Conservation (phyloP, 2,113 vertebrate genomes). For the Stegostoma tigrinum region DNA sequence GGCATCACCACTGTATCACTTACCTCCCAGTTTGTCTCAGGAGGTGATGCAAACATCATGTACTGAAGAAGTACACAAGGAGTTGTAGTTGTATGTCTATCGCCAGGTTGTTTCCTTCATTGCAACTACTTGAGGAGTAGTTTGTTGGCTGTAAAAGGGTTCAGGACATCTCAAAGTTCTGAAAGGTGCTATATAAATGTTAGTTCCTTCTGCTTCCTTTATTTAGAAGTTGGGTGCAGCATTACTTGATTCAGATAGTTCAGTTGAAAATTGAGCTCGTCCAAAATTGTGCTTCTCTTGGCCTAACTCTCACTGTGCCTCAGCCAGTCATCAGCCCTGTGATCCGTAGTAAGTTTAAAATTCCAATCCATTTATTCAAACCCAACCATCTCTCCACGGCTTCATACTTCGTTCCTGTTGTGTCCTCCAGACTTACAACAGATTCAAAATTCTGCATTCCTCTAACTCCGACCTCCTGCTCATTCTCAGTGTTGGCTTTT, state of each 20-base stretch:
- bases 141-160: not conserved
- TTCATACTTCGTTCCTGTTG: no score
- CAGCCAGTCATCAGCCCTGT: not conserved
- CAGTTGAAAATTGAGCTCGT: not conserved
- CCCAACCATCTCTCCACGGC: not conserved
- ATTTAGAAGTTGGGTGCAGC: not conserved
- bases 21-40: not conserved
- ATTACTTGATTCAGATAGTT: not conserved
- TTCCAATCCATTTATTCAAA: not conserved
- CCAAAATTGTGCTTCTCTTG: not conserved
- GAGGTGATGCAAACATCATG: not conserved
- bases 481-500: not conserved
- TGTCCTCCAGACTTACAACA: not conserved
- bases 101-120: not conserved
- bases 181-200: not conserved
- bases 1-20: no score
- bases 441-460: not conserved
- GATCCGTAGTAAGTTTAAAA: not conserved
- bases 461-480: not conserved
- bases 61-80: not conserved
- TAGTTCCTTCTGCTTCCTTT: not conserved
- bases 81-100: not conserved
- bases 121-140: not conserved
- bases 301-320: not conserved
- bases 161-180: not conserved